Conservation (phyloP, 2,797 vertebrate species). For the Percopsis omiscomaycus region DNA sequence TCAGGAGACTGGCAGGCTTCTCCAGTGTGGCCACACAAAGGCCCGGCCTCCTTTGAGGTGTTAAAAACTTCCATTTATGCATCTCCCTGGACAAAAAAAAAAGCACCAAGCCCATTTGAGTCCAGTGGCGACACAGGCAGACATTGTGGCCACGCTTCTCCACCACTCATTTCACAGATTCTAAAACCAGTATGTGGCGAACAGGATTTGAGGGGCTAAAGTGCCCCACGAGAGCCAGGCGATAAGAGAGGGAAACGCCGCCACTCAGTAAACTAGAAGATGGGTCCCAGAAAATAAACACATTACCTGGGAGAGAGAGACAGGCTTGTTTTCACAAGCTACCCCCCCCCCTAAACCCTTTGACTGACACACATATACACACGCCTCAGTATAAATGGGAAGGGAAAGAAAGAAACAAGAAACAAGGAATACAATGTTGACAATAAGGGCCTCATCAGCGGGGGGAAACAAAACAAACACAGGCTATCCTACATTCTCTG, state of each 20-base stretch:
- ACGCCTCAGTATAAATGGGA: too few species aligned
- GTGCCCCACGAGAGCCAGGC: slow-evolving; percentile 80
- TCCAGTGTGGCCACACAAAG: slow-evolving; percentile 82
- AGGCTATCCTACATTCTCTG: slow-evolving; percentile 43
- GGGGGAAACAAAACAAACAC: slow-evolving; percentile 40
- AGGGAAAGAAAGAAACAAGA: too few species aligned
- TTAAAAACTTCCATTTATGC: slow-evolving; percentile 88
- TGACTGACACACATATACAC: slow-evolving; percentile 16
- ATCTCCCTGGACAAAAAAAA: slow-evolving; percentile 78
- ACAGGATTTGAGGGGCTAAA: slow-evolving; percentile 85
- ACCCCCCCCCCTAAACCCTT: slow-evolving; percentile 43
- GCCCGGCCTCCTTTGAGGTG: slow-evolving; percentile 83
- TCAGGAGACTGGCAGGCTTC: slow-evolving; percentile 80
- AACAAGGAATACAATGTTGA: slow-evolving; percentile 27
- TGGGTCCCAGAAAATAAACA: slow-evolving; percentile 78
- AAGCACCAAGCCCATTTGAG: slow-evolving; percentile 80
- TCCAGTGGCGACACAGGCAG: slow-evolving; percentile 79
- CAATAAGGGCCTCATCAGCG: slow-evolving; percentile 46
- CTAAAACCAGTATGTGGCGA: slow-evolving; percentile 85
- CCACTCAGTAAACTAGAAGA: slow-evolving; percentile 78
- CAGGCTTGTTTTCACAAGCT: slow-evolving; percentile 66
- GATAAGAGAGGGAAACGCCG: slow-evolving; percentile 80
- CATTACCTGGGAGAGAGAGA: slow-evolving; percentile 76
- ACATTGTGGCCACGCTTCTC: slow-evolving; percentile 83
- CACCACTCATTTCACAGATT: slow-evolving; percentile 84